Evolutionary conservation across 1,140 invertebrate genomes (phyloP), one percentile per base, ranked within the genome.

Genomic region (Camponotus pennsylvanicus): DNA sequence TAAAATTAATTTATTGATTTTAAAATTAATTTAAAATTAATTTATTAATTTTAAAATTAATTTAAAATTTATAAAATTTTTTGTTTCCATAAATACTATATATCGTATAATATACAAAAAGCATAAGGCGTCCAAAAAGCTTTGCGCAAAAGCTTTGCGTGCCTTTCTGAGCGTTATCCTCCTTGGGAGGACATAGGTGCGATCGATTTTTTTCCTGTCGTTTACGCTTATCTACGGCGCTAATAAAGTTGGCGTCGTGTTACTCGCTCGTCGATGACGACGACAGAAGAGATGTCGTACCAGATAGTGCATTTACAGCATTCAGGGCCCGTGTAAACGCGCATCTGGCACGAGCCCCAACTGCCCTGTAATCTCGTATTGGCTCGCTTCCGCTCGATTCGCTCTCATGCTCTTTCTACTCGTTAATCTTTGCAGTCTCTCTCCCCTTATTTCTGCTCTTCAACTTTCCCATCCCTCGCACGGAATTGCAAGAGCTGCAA

Each of bases 301-400:
- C 98, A 99, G 98, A 99, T 98, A 98, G 98, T 99, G 98, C 98
- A 99, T 99, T 99, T 99, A 99, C 98, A 99, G 96, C 97, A 96
- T 97, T 97, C 96, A 96, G 96, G 94, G 94, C 94, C 96, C 96
- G 97, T 98, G 98, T 98, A 99, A 99, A 99, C 97, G 97, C 98
- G 98, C 97, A 97, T 97, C 98, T 99, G 98, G 98, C 97, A 98
- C 98, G 98, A 96, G 97, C 97, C 97, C 97, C 97, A 97, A 93
- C 95, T 95, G 94, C 94, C 94, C 91, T 93, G 89, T 92, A 87
- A 86, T 92, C 88, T 91, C 88, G 76, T 86, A 90, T 91, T 89
- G 79, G 89, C 89, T 91, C 84, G 84, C 89, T 90, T 91, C 84
- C 86, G 88, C 87, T 91, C 64, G 27, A 32, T 21, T 75, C 76